These are phyloP conservation scores for Tachypleus tridentatus DNA, from an alignment of 1,140 invertebrate genomes.

Conservation along the genomic window DNA sequence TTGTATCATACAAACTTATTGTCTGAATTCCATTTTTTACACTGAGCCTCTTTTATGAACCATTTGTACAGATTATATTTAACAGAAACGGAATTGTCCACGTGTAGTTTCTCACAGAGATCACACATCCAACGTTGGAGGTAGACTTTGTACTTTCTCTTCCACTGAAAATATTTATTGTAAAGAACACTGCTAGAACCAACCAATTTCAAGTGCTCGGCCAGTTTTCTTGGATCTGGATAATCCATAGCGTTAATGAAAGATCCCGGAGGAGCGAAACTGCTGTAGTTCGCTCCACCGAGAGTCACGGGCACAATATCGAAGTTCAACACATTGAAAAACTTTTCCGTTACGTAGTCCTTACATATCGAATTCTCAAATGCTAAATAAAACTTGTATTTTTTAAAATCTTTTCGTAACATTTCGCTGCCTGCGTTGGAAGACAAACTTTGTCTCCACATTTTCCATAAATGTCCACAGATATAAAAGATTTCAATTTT, in stretches of 20 bases:
- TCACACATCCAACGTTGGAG: conserved; percentile 23
- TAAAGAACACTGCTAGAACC: conserved; percentile 29
- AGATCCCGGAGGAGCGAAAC: conserved; percentile 47
- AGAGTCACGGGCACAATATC: conserved; percentile 54
- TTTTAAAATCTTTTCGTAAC: conserved; percentile 20
- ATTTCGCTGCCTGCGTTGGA: conserved; percentile 19
- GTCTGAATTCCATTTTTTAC: no score
- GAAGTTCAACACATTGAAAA: conserved; percentile 29
- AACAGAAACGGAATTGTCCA: no score
- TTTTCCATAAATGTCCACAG: conserved; percentile 52
- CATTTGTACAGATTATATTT: no score
- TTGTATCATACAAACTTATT: no score
- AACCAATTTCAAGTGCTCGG: conserved; percentile 38
- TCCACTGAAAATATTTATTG: conserved; percentile 29
- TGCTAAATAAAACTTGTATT: conserved; percentile 33
- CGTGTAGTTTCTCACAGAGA: conserved; percentile 19
- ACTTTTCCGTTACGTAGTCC: conserved; percentile 24
- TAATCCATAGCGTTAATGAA: conserved; percentile 49
- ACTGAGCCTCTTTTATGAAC: no score
- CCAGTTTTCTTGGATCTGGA: conserved; percentile 38
- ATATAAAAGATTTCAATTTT: conserved; percentile 42
- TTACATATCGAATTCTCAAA: conserved; percentile 33
- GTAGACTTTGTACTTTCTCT: conserved; percentile 21
- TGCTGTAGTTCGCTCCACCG: conserved; percentile 44
- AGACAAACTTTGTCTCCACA: conserved; percentile 36